Percentiles rank a stretch among this genome's conserved stretches.
Conservation (phyloP, 2,888 invertebrate species). For the Drosophila bunnanda region DNA sequence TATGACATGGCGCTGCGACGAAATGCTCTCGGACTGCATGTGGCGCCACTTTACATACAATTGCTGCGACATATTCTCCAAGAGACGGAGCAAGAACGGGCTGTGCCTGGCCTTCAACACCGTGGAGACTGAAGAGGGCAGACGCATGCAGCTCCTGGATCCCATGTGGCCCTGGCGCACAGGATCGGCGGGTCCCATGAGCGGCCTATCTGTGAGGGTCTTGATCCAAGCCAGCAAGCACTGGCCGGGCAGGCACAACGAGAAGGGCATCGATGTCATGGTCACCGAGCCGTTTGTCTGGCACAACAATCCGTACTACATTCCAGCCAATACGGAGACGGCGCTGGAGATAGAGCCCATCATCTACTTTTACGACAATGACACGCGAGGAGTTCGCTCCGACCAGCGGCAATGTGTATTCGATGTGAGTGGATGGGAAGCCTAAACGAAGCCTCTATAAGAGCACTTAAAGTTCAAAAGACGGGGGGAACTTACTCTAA, state of each 20-base stretch:
- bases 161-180: conserved; percentile 78
- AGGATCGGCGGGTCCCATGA: conserved; percentile 73
- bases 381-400: conserved; percentile 72
- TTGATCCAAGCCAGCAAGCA: conserved; percentile 75
- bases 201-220: conserved; percentile 68
- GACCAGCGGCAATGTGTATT: conserved; percentile 78
- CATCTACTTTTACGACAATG: conserved; percentile 79
- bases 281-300: conserved; percentile 80
- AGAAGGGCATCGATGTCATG: conserved; percentile 79
- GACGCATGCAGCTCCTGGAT: conserved; percentile 62
- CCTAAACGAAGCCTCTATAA: background rate
- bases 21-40: conserved; percentile 83
- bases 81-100: conserved; percentile 85
- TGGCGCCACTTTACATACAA: conserved; percentile 84
- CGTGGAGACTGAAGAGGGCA: conserved; percentile 74
- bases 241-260: conserved; percentile 59
- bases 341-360: conserved; percentile 79
- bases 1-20: conserved; percentile 84
- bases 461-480: background rate
- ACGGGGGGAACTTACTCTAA: background rate
- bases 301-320: conserved; percentile 66
- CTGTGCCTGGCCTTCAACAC: conserved; percentile 86
- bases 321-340: conserved; percentile 79
- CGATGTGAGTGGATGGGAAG: conserved; percentile 63
- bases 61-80: conserved; percentile 85